Evolutionary conservation across 2,888 invertebrate genomes (phyloP).

Genomic region (Theodoxus fluviatilis): DNA sequence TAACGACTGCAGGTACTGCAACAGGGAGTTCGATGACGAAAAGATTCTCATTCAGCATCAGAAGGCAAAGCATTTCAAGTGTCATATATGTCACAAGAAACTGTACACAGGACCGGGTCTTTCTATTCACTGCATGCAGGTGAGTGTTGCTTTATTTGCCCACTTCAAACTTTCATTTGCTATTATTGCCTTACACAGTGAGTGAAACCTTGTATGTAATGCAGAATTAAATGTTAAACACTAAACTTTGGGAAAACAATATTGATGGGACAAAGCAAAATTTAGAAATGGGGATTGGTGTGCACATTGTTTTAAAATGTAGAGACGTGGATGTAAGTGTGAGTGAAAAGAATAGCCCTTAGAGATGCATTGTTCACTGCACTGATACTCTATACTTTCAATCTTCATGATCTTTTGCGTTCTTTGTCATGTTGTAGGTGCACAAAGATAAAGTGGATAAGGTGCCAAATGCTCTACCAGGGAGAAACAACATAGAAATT

Average conservation of each 20-base stretch:
- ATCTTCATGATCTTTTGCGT: too few relatives aligned
- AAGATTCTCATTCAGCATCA: conserved; percentile 99
- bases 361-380: too few relatives aligned
- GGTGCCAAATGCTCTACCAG: conserved; percentile 97
- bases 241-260: too few relatives aligned
- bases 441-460: conserved; percentile 99
- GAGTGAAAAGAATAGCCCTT: too few relatives aligned
- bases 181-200: too few relatives aligned
- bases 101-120: conserved; percentile 97
- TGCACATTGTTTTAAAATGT: too few relatives aligned
- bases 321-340: too few relatives aligned
- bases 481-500: conserved; percentile 97
- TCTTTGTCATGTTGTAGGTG: conserved; percentile 72
- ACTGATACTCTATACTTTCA: too few relatives aligned
- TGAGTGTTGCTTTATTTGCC: conserved; percentile 62
- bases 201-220: too few relatives aligned
- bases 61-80: conserved; percentile 99
- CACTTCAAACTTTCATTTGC: not conserved
- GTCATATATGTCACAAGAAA: conserved; percentile 99
- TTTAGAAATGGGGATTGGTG: too few relatives aligned
- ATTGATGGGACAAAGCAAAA: too few relatives aligned
- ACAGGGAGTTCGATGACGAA: conserved; percentile 99
- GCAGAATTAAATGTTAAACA: too few relatives aligned
- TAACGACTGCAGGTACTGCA: conserved; percentile 86
- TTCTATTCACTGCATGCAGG: conserved; percentile 99